Evolutionary conservation across 2,113 vertebrate genomes (phyloP).

Genomic region (Fregata magnificens): DNA sequence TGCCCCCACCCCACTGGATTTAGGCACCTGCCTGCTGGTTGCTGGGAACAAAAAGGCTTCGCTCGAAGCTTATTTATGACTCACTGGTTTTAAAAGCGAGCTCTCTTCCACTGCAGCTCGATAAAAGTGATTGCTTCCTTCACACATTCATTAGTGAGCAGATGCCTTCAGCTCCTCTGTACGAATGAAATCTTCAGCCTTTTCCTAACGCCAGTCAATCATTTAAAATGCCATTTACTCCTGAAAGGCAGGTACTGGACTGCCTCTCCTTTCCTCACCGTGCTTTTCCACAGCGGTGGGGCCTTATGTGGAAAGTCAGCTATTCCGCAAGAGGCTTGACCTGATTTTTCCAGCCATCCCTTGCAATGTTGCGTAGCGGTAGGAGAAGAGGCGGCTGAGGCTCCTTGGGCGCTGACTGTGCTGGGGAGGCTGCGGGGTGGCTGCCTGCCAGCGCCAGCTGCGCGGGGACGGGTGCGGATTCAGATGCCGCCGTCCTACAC

Average conservation of each 20-base stretch:
- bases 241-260: neutral
- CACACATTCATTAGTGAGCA: neutral
- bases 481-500: rapidly evolving
- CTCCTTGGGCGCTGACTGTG: rapidly evolving
- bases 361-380: neutral
- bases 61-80: neutral
- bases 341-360: neutral
- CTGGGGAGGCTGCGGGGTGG: neutral
- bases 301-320: neutral
- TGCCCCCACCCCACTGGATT: neutral
- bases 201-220: neutral
- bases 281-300: neutral
- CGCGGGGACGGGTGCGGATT: rapidly evolving
- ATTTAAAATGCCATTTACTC: neutral
- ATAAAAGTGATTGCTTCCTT: neutral
- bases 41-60: neutral
- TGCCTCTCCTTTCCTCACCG: neutral
- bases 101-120: neutral
- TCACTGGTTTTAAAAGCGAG: neutral
- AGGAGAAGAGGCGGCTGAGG: neutral
- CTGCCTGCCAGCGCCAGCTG: neutral
- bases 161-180: neutral
- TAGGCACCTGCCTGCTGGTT: neutral
- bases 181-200: neutral
- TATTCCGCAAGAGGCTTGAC: neutral